Percentiles rank a stretch among this genome's conserved stretches.
These are phyloP conservation scores for Mimumesa dahlbomi DNA, from an alignment of 2,888 invertebrate species.

Conservation along the genomic window DNA sequence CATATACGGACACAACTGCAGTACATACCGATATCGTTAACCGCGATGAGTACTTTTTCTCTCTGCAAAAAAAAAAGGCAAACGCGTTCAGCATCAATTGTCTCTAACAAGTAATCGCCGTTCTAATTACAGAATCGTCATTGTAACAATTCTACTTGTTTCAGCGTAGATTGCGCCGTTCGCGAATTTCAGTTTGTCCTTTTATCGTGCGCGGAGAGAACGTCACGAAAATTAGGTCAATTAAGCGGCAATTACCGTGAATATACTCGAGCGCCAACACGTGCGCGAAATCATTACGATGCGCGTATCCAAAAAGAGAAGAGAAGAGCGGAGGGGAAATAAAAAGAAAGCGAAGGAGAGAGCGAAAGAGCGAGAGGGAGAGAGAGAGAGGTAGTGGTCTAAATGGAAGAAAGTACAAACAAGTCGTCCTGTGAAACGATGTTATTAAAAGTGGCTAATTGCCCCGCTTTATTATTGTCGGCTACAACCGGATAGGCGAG, in stretches of 20 bases:
- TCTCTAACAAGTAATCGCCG: neutral
- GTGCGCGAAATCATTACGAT: conserved; percentile 50
- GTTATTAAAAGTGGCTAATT: conserved; percentile 69
- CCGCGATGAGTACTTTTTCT: too few relatives aligned
- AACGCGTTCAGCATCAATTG: neutral
- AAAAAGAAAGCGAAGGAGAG: neutral
- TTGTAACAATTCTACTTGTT: conserved; percentile 6
- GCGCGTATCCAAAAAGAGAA: conserved; percentile 22
- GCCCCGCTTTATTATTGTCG: conserved; percentile 59
- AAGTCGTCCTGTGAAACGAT: conserved; percentile 54
- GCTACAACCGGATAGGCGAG: conserved; percentile 47
- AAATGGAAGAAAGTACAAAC: conserved; percentile 55
- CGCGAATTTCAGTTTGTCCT: conserved; percentile 19
- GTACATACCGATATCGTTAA: too few relatives aligned
- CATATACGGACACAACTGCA: too few relatives aligned
- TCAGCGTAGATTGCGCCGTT: neutral
- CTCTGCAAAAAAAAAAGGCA: neutral
- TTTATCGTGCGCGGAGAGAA: conserved; percentile 4
- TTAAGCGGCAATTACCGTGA: conserved; percentile 47
- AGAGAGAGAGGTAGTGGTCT: neutral
- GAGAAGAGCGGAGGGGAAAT: too few relatives aligned
- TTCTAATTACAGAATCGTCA: conserved; percentile 12
- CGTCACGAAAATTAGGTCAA: conserved; percentile 55
- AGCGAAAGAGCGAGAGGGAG: neutral
- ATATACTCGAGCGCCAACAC: conserved; percentile 29